Evolutionary conservation across 2,113 vertebrate genomes (phyloP), one percentile per base, ranked within the genome.

Genomic region (Nymphicus hollandicus): DNA sequence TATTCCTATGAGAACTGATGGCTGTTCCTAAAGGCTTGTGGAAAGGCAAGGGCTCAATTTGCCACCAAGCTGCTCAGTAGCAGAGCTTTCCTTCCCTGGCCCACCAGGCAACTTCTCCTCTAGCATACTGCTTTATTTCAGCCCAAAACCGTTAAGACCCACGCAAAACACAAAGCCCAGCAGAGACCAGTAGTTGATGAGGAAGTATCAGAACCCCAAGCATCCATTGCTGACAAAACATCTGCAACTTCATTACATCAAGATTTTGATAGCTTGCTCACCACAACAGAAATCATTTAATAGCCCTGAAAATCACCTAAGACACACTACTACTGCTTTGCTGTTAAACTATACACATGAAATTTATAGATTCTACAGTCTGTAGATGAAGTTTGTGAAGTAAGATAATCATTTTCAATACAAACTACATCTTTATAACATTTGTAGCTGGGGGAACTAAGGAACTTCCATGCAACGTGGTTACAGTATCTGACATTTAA

Each of bases 1-100:
- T 29, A 1, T 2, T 27, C 52, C 64, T 39, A 1, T 1, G 33
- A 33, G 52, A 22, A 20, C 17, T 5, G 24, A 7, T 1, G 55
- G 71, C 46, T 39, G 31, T 1, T 78, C 60, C 61, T 3, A 3
- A 43, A 33, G 37, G 8, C 10, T 10, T 8, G n/a, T 3, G 27
- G 28, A 29, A 49, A 16, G 44, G 7, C 58, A 29, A 58, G 39
- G 0, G 24, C n/a, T 17, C 6, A 9, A 37, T 4, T 29, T 33
- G 43, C 52, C 85, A 61, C 17, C 6, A 14, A 16, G 24, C 46
- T 37, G 37, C 17, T 17, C 41, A 23, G 35, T 33, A 23, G 33
- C 72, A 77, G 25, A 68, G 13, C 28, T 6, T 2, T 17, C 39
- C 74, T 46, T 33, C 70, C 39, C 88, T 44, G 49, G 25, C n/a